These are phyloP conservation scores for Lacerta agilis DNA, from an alignment of 2,797 vertebrate species.

Conservation along the genomic window DNA sequence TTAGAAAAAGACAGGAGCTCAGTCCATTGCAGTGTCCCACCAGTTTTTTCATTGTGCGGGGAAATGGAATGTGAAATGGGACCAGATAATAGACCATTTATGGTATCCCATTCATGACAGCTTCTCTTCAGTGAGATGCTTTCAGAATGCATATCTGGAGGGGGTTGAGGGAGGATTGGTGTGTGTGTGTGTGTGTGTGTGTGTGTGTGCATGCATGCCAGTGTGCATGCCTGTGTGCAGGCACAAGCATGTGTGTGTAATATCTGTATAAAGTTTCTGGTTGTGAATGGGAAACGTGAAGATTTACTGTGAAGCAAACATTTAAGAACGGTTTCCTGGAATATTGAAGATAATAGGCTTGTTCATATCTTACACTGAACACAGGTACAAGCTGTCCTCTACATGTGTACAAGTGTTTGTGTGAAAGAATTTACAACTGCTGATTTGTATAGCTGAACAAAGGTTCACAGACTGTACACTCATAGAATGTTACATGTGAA, in stretches of 20 bases:
- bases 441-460: no score
- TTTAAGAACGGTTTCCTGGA: neutral
- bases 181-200: neutral
- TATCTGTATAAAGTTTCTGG: neutral
- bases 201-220: no score
- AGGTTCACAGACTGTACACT: no score
- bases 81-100: constrained; percentile 5
- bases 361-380: no score
- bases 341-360: neutral
- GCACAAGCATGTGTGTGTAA: neutral
- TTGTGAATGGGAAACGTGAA: neutral
- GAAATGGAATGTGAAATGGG: constrained; percentile 11
- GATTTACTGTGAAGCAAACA: neutral
- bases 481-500: no score
- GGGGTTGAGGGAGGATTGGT: neutral
- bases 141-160: neutral
- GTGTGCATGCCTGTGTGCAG: no score
- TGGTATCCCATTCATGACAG: neutral
- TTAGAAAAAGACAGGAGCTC: neutral
- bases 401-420: no score
- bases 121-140: constrained; percentile 5
- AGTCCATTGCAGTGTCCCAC: neutral
- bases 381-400: no score
- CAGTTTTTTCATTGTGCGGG: neutral
- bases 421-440: no score